Evolutionary conservation across 2,888 invertebrate genomes (phyloP), one percentile per base, ranked within the genome.

Genomic region (Eristalis arbustorum): DNA sequence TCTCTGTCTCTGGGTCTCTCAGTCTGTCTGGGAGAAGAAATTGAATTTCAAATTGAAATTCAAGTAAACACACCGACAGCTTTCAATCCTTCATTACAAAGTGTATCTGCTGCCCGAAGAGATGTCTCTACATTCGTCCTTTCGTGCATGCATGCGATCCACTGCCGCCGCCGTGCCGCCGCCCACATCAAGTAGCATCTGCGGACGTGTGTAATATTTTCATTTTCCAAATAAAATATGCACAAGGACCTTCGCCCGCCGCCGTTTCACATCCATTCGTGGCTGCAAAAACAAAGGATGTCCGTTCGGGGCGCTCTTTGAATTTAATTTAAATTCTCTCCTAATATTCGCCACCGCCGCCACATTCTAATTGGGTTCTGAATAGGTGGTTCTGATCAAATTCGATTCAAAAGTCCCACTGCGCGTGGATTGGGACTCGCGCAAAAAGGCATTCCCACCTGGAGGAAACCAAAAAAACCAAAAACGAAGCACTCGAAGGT

Each of bases 1-100:
- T 5, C 42, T 42, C 42, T n/a, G 14, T 42, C 42, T 14, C 8
- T 31, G 8, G 8, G 8, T 31, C 18, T 18, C 8, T 49, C 49
- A 8, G 18, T 8, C 42, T n/a, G 73, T 64, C 59, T 78, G 34
- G 75, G 75, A 78, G 83, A 79, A 79, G 78, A 79, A 87, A 87
- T 87, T 87, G 87, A 87, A 87, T 87, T 87, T 87, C 49, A 87
- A 87, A 87, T 87, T 87, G 87, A 87, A 87, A 87, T 87, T 83
- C 87, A 83, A 87, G 87, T 74, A 87, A 87, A 87, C 83, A 87
- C 78, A 87, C 87, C 78, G 87, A 83, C 87, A 87, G 83, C 87
- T 87, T 87, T 87, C 87, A 83, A 83, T 87, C 87, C 72, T 87
- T 83, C 87, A 87, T 87, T 87, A 87, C 87, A 87, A 83, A 87